These are phyloP conservation scores for Paedocypris sp. DNA, from an alignment of 2,113 vertebrate genomes.

Conservation along the genomic window DNA sequence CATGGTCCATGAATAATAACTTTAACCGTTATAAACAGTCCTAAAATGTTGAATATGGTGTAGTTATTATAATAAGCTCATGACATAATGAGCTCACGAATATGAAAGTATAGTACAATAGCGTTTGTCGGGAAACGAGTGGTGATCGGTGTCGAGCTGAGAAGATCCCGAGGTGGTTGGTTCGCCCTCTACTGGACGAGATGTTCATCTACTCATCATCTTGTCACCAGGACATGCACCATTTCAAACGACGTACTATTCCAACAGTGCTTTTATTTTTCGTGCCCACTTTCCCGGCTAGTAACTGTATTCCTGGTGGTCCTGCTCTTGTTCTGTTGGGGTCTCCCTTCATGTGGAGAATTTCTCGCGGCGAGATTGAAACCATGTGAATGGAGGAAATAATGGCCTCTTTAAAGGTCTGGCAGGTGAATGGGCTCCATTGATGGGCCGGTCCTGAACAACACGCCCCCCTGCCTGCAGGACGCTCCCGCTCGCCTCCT, in stretches of 20 bases:
- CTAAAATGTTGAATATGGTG: too few relatives aligned
- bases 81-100: too few relatives aligned
- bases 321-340: slow-evolving; percentile 18
- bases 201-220: slow-evolving; percentile 82
- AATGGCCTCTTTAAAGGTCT: slow-evolving; percentile 67
- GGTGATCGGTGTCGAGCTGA: too few relatives aligned
- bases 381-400: slow-evolving; percentile 78
- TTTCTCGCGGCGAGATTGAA: slow-evolving; percentile 68
- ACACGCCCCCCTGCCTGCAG: slow-evolving; percentile 58
- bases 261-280: slow-evolving; percentile 74
- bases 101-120: too few relatives aligned
- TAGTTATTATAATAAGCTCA: too few relatives aligned
- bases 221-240: slow-evolving; percentile 70
- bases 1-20: too few relatives aligned
- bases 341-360: slow-evolving; percentile 60
- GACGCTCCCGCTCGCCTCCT: slow-evolving; percentile 34
- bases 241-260: slow-evolving; percentile 84
- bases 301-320: neutral
- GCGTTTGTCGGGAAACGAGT: too few relatives aligned
- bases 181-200: too few relatives aligned
- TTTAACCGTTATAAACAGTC: too few relatives aligned
- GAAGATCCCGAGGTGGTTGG: too few relatives aligned
- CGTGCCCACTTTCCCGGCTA: slow-evolving; percentile 61
- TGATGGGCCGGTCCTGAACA: too few relatives aligned
- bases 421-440: slow-evolving; percentile 64